These are phyloP conservation scores for Misgurnus anguillicaudatus DNA, from an alignment of 2,113 vertebrate species.

Conservation along the genomic window DNA sequence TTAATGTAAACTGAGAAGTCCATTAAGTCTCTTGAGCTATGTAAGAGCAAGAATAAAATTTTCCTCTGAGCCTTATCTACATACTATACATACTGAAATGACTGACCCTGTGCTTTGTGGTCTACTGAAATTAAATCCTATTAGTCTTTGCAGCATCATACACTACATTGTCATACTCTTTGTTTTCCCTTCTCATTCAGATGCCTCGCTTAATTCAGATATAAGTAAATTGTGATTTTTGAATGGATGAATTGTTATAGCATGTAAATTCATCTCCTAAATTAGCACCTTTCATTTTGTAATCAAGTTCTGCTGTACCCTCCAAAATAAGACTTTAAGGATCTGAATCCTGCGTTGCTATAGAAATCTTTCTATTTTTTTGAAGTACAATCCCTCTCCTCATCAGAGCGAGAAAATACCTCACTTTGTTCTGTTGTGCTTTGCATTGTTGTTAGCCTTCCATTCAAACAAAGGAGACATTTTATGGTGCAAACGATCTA, in stretches of 20 bases:
- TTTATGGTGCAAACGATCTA: conserved; percentile 54
- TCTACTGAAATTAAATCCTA: conserved; percentile 14
- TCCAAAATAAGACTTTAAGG: conserved; percentile 49
- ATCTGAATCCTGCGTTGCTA: conserved; percentile 43
- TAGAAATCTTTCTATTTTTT: conserved; percentile 34
- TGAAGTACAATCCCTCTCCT: conserved; percentile 44
- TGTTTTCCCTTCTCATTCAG: conserved; percentile 47
- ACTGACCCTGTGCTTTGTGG: neutral
- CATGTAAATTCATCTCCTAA: conserved; percentile 48
- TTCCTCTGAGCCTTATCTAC: neutral
- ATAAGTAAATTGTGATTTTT: conserved; percentile 26
- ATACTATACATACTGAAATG: neutral
- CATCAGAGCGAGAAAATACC: conserved; percentile 47
- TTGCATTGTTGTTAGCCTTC: conserved; percentile 49
- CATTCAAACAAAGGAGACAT: conserved; percentile 57
- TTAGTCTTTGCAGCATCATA: conserved; percentile 31
- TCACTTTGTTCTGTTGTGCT: conserved; percentile 57
- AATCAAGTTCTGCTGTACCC: conserved; percentile 44
- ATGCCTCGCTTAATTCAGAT: conserved; percentile 1
- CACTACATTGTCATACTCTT: conserved; percentile 26
- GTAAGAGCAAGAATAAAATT: neutral
- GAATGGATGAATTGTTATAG: conserved; percentile 35
- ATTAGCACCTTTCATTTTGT: conserved; percentile 42
- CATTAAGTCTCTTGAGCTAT: no score
- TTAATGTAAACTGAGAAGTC: no score